Conservation (phyloP, 35 echinoderm and acorn worm genomes). For the Lytechinus pictus region DNA sequence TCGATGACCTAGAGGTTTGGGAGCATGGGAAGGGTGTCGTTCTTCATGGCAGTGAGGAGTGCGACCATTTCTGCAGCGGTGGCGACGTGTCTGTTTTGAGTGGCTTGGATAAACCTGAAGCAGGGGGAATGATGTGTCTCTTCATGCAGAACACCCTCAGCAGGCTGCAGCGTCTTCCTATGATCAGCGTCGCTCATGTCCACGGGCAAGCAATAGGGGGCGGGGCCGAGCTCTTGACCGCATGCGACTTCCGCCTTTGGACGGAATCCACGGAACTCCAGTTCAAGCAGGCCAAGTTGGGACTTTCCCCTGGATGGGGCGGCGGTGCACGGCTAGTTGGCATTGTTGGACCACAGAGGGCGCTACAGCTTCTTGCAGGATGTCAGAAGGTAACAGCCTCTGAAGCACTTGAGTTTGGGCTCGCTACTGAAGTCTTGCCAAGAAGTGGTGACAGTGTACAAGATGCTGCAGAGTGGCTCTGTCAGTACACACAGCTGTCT, state of each 20-base stretch:
- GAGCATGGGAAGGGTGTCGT: conserved; percentile 82
- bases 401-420: conserved; percentile 61
- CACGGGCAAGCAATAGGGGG: conserved; percentile 77
- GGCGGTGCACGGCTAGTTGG: conserved; percentile 86
- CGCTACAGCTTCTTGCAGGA: conserved; percentile 73
- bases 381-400: conserved; percentile 33
- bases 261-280: conserved; percentile 53
- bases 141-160: conserved; percentile 91
- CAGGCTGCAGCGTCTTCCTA: conserved; percentile 66
- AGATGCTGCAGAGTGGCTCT: conserved; percentile 69
- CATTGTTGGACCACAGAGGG: conserved; percentile 75
- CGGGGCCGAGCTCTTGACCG: conserved; percentile 82
- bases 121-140: conserved; percentile 82
- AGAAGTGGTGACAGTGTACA: conserved; percentile 47
- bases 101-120: conserved; percentile 51
- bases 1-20: conserved; percentile 85
- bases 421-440: conserved; percentile 62
- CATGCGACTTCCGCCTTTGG: conserved; percentile 92
- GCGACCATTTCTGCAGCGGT: conserved; percentile 78
- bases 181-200: conserved; percentile 84
- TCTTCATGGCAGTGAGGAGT: conserved; percentile 61
- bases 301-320: conserved; percentile 81
- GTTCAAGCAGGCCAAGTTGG: conserved; percentile 87
- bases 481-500: conserved; percentile 63
- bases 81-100: conserved; percentile 62